Evolutionary conservation across 2,113 vertebrate species (phyloP).

Genomic region (Chaetodon auriga): DNA sequence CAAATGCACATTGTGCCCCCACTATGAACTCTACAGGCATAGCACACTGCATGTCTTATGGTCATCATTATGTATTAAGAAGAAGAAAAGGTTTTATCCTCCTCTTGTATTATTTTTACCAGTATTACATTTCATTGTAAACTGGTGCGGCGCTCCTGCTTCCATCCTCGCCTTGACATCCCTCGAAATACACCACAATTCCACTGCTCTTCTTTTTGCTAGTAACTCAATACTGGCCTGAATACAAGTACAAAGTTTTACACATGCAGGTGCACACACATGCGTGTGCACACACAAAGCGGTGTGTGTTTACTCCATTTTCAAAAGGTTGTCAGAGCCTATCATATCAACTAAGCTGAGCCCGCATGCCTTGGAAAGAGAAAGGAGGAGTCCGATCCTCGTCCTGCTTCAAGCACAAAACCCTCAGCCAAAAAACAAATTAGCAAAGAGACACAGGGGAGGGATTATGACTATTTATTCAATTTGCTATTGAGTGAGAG

Average conservation of each 20-base stretch:
- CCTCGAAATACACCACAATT: conserved; percentile 59
- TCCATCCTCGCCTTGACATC: conserved; percentile 70
- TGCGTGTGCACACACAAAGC: conserved; percentile 3
- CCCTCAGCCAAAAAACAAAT: conserved; percentile 59
- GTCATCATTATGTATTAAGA: conserved; percentile 52
- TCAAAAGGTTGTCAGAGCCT: conserved; percentile 60
- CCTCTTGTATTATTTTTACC: conserved; percentile 46
- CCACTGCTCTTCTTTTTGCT: conserved; percentile 45
- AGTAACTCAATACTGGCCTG: conserved; percentile 43
- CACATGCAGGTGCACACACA: conserved; percentile 52
- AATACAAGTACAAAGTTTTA: conserved; percentile 46
- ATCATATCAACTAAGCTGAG: conserved; percentile 53
- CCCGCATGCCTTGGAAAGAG: conserved; percentile 48
- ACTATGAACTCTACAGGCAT: conserved; percentile 18
- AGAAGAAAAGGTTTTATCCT: conserved; percentile 42
- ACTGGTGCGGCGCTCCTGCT: conserved; percentile 43
- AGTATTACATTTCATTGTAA: conserved; percentile 55
- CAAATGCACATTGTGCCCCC: conserved; percentile 40
- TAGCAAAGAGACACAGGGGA: conserved; percentile 55
- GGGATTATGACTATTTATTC: conserved; percentile 68
- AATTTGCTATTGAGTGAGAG: conserved; percentile 53
- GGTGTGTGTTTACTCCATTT: conserved; percentile 52
- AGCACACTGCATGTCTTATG: background rate
- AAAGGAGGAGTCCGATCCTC: conserved; percentile 36
- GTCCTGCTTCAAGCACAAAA: conserved; percentile 45